phyloP scores from a whole-genome alignment of 2,888 invertebrate genomes.

The Philereme transversata region DNA sequence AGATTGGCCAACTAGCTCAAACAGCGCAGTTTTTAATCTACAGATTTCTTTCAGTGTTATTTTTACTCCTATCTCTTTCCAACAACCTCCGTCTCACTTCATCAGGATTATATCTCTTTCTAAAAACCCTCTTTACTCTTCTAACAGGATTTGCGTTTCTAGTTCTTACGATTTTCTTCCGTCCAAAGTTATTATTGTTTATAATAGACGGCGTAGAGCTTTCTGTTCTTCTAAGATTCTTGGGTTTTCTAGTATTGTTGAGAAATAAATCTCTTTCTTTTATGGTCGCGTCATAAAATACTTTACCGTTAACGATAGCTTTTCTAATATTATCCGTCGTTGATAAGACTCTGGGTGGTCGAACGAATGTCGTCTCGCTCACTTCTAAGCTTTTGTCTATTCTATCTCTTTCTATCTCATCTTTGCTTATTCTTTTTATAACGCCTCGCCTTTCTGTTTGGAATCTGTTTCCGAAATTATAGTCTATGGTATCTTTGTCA shows the following conservation, averaged over 20 bases:
- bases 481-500: conserved; percentile 66
- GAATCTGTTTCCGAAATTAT: conserved; percentile 71
- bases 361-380: conserved; percentile 73
- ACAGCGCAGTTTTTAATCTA: not conserved
- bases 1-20: no score
- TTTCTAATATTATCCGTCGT: conserved; percentile 75
- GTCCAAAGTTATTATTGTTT: conserved; percentile 42
- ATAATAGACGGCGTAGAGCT: conserved; percentile 34
- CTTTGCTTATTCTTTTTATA: conserved; percentile 72
- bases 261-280: conserved; percentile 63
- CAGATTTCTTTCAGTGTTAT: conserved; percentile 37
- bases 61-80: conserved; percentile 68
- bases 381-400: conserved; percentile 73
- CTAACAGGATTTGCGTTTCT: conserved; percentile 71
- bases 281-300: conserved; percentile 76
- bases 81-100: conserved; percentile 78
- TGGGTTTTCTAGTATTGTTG: conserved; percentile 58
- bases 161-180: conserved; percentile 61
- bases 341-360: conserved; percentile 71
- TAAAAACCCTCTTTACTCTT: conserved; percentile 74
- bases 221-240: conserved; percentile 43
- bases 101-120: conserved; percentile 77
- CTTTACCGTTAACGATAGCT: conserved; percentile 75
- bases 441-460: conserved; percentile 67
- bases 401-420: conserved; percentile 69